phyloP scores from a whole-genome alignment of 2,797 vertebrate genomes.

The Myotis daubentonii region DNA sequence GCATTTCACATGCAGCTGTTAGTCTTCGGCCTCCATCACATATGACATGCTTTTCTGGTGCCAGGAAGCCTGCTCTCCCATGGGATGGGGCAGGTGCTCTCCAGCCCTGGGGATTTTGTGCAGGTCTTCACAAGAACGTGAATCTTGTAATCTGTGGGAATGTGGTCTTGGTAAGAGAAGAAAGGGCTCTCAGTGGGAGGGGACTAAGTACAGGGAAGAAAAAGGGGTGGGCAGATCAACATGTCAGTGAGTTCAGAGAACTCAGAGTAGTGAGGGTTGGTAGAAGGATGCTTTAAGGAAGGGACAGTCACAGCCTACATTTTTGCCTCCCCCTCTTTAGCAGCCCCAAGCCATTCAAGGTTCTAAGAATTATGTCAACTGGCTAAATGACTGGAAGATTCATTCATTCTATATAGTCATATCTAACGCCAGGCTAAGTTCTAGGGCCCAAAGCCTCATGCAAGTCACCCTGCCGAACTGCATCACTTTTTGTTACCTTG shows the following conservation, averaged over 20 bases:
- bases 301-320: not conserved
- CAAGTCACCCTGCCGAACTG: constrained; percentile 82
- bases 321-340: not conserved
- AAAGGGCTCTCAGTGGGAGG: not conserved
- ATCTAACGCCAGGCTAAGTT: constrained; percentile 77
- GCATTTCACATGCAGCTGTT: not conserved
- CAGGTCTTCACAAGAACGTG: constrained; percentile 87
- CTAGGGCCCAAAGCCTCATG: constrained; percentile 84
- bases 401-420: constrained; percentile 85
- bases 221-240: not conserved
- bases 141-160: constrained; percentile 90
- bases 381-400: constrained; percentile 87
- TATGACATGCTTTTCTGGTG: not conserved
- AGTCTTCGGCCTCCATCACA: not conserved
- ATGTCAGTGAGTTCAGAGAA: not conserved
- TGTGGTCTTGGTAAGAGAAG: constrained; percentile 83
- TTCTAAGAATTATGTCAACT: constrained; percentile 79
- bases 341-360: constrained; percentile 23
- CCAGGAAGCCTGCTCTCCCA: not conserved
- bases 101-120: constrained; percentile 88
- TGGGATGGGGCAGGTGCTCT: not conserved
- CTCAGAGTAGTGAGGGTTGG: not conserved
- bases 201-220: not conserved
- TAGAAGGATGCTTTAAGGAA: not conserved
- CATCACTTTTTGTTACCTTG: not conserved